Evolutionary conservation across 1,140 invertebrate species (phyloP), one percentile per base, ranked within the genome.

Genomic region (Acyrthosiphon pisum): DNA sequence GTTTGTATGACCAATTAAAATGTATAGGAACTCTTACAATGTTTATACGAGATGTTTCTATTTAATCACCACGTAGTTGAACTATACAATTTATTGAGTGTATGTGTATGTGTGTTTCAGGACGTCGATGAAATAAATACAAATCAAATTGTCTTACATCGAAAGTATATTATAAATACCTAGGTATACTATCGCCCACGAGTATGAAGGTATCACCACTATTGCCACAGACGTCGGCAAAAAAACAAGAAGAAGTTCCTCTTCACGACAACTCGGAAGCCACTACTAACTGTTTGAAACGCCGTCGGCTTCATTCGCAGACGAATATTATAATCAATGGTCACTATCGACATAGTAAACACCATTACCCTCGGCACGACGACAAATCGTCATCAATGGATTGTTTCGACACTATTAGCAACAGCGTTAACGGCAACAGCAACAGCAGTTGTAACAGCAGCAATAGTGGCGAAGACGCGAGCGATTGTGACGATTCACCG

Each of bases 401-500:
- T 35, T 23, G 87, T 37, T 89, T 48, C 46, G 46, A 84, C 41
- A 30, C 84, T 0, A 46, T 30, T 30, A n/a, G 23, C n/a, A 26
- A 87, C 22, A 46, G 44, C 84, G 84, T 46, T 14, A 87, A 87
- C 83, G 26, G 83, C 41, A 86, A 48, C 48, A 46, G 44, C 22
- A 53, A 23, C 48, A 53, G n/a, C n/a, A 53, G 48, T 23, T 46
- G 48, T 37, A 53, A 44, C 48, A 89, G 48, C 41, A 86, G 23
- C 41, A 86, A 41, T 44, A 41, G 41, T 48, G 87, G 87, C 87
- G 87, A 50, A 30, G 87, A 89, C n/a, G 87, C 87, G 87, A 89
- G 48, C 87, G 48, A 89, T 48, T 35, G 46, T 20, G 86, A 88
- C 46, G 86, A 88, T 48, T n/a, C 87, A 18, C 44, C 87, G n/a